Base-by-base conservation (phyloP, 2,888 invertebrate species). In the Ophraella communa region DNA sequence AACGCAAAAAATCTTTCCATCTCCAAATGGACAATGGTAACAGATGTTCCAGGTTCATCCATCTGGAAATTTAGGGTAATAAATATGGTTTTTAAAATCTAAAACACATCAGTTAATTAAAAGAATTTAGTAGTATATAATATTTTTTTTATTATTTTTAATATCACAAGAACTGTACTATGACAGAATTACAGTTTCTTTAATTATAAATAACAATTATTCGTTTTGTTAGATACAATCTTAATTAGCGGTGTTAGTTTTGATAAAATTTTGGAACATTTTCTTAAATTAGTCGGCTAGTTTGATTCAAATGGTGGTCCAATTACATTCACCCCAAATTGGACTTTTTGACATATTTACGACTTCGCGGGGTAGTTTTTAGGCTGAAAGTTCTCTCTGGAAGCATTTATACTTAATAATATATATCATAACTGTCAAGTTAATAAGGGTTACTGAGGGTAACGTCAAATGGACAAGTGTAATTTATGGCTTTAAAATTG, bases 391-490 rank as follows among this genome's bases (percentile, higher is more conserved):
- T 56, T 64, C 49, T 62, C 55, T 64, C 27, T 62, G 35, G 62
- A 58, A 65, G 53, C 57, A 57, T 65, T 65, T 65, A 65, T 62
- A 33, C 53, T 62, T 62, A 62, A 65, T 65, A 58, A 62, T 65
- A 65, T 65, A 62, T 57, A 65, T 65, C 65, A 65, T 65, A 62
- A 65, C 56, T 65, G 65, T 65, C 65, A 58, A 58, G 62, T 62
- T 65, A 65, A 65, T 65, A 62, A 65, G 65, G 65, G 58, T 62
- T 33, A 52, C 54, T 65, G 54, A 58, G 65, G 65, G 58, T 62
- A 42, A 52, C 54, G 44, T 57, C 39, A 62, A 65, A 58, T 64
- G 64, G 64, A 57, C 65, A 61, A 65, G 61, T 61, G 39, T 62
- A 52, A 62, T 65, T 65, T 65, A 65, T 57, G 42, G 58, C 23